These are phyloP conservation scores for Temnothorax rugatulus DNA, from an alignment of 2,888 invertebrate genomes.

Conservation along the genomic window DNA sequence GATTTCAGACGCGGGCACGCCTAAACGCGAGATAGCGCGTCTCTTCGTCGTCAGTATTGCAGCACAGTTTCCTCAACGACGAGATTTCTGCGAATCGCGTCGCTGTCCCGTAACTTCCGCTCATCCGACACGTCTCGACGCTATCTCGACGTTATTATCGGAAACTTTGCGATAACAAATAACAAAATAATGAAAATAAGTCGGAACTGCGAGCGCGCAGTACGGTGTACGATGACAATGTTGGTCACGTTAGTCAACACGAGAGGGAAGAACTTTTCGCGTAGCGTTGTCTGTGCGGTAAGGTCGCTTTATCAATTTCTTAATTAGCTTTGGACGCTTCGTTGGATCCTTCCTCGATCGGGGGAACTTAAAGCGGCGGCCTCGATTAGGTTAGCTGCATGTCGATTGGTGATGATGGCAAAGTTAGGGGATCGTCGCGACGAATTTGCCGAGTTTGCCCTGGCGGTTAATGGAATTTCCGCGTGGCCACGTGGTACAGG, in stretches of 20 bases:
- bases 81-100: background rate
- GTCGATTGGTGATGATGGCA: conserved; percentile 55
- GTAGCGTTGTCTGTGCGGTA: background rate
- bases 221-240: background rate
- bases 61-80: background rate
- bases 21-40: conserved; percentile 30
- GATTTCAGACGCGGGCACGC: conserved; percentile 50
- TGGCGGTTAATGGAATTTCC: conserved; percentile 51
- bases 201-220: background rate
- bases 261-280: background rate
- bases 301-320: conserved; percentile 44
- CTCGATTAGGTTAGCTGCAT: conserved; percentile 47
- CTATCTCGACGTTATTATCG: background rate
- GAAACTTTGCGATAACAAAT: background rate
- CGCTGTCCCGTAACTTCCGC: conserved; percentile 9
- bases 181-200: background rate
- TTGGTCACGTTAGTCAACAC: background rate
- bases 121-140: background rate
- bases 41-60: conserved; percentile 7
- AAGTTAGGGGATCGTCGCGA: conserved; percentile 56
- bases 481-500: conserved; percentile 45
- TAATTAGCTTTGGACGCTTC: conserved; percentile 29
- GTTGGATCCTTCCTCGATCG: conserved; percentile 17
- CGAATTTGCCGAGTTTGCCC: conserved; percentile 53
- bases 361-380: conserved; percentile 44